phyloP scores from a whole-genome alignment of 2,113 vertebrate species.

The Puffinus mauretanicus region DNA sequence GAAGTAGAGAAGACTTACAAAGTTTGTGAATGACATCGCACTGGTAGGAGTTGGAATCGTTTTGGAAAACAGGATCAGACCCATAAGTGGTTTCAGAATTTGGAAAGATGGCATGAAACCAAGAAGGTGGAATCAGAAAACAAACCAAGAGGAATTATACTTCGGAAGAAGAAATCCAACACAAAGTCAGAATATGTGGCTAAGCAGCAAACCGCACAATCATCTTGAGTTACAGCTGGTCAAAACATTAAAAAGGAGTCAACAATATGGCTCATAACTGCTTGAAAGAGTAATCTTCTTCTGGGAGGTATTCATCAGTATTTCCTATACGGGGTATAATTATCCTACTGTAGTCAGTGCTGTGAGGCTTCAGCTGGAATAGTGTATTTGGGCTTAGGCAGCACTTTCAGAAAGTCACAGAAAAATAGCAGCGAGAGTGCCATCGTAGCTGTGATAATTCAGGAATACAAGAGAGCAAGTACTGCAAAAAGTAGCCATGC shows the following conservation, averaged over 20 bases:
- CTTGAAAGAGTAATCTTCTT: background rate
- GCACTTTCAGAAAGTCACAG: background rate
- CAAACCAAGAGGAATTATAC: background rate
- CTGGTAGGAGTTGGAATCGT: background rate
- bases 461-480: background rate
- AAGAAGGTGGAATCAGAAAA: background rate
- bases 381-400: background rate
- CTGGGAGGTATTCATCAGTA: background rate
- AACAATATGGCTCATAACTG: background rate
- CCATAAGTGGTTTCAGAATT: background rate
- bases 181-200: background rate
- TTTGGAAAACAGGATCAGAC: background rate
- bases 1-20: background rate
- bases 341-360: background rate
- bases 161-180: background rate
- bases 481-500: background rate
- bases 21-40: background rate
- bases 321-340: background rate
- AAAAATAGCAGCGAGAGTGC: background rate
- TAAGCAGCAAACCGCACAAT: slow-evolving; percentile 1
- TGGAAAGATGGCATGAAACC: background rate
- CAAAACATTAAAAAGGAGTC: background rate
- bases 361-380: background rate
- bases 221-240: background rate
- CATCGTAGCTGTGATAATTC: background rate